Evolutionary conservation across 2,888 invertebrate genomes (phyloP), one percentile per base, ranked within the genome.

Genomic region (Agriopis aurantiaria): DNA sequence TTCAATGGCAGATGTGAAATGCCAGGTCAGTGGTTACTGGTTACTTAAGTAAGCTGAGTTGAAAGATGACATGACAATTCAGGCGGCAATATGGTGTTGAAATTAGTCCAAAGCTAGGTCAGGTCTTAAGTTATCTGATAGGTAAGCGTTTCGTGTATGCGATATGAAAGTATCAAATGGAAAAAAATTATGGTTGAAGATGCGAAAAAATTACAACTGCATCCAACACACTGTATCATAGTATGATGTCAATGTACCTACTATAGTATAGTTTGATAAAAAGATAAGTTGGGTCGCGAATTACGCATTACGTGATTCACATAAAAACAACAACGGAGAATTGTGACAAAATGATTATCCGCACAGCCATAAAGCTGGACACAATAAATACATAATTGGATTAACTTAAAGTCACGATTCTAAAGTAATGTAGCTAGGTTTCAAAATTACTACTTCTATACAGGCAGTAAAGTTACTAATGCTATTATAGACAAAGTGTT

Each of bases 241-340:
- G 11, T 56, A 14, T 17, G 14, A 57, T 57, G 43, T 17, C 14
- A 45, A 55, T n/a, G 55, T 55, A 53, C 33, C 17, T 10, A 10
- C 23, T 11, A 11, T 11, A 52, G 52, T 33, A 33, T 33, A 4
- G 33, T 33, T 33, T 4, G 33, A 56, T 14, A 56, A 12, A 33
- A 40, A 43, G 64, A 77, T 74, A 69, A 75, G 68, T 23, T 8
- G 76, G 77, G 74, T 74, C 70, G 62, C 68, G 72, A 82, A 83
- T 85, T 82, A 82, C 80, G 83, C 76, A 81, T 75, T 83, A 87
- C 86, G 85, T 86, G 87, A 76, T 74, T 72, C 72, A 76, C 77
- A 80, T 82, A 74, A 72, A 61, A 65, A 60, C 65, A 75, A 73
- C 80, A 80, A 73, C 78, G 67, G 75, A 72, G 72, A 78, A 68